Conservation (phyloP, 2,797 vertebrate species). For the Oophaga sylvatica region DNA sequence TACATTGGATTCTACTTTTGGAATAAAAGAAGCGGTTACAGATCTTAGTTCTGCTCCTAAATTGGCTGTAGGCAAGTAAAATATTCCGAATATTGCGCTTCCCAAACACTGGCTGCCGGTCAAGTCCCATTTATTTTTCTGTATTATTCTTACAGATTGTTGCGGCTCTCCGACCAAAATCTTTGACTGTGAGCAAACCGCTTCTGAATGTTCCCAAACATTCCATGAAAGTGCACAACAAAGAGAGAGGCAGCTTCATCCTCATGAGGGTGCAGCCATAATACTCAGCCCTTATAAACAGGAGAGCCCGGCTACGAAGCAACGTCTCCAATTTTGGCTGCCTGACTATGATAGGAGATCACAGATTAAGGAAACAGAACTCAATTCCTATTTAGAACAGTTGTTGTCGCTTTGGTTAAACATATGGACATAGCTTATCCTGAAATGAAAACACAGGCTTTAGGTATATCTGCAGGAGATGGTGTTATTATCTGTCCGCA, state of each 20-base stretch:
- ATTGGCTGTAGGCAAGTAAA: neutral
- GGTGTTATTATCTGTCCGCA: neutral
- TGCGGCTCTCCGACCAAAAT: conserved; percentile 34
- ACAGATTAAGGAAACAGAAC: neutral
- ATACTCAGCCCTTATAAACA: neutral
- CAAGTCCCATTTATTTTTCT: conserved; percentile 52
- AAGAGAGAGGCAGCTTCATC: conserved; percentile 10
- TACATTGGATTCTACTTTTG: too few species aligned
- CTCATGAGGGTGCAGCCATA: conserved; percentile 14
- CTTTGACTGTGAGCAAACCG: conserved; percentile 29
- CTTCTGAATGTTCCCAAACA: conserved; percentile 56
- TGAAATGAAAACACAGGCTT: neutral
- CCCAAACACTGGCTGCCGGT: conserved; percentile 35
- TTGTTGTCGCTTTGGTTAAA: conserved; percentile 6
- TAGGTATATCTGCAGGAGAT: neutral
- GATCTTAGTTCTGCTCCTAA: neutral
- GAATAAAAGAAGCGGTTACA: neutral
- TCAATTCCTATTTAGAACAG: neutral
- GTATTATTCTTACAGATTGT: conserved; percentile 58
- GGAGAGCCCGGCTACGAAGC: neutral
- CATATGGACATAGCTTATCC: conserved; percentile 6
- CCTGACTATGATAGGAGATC: neutral
- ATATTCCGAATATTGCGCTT: neutral
- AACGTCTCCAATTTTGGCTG: neutral
- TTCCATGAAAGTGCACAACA: conserved; percentile 40